Evolutionary conservation across 1,140 invertebrate genomes (phyloP).

Genomic region (Grapholita molesta): DNA sequence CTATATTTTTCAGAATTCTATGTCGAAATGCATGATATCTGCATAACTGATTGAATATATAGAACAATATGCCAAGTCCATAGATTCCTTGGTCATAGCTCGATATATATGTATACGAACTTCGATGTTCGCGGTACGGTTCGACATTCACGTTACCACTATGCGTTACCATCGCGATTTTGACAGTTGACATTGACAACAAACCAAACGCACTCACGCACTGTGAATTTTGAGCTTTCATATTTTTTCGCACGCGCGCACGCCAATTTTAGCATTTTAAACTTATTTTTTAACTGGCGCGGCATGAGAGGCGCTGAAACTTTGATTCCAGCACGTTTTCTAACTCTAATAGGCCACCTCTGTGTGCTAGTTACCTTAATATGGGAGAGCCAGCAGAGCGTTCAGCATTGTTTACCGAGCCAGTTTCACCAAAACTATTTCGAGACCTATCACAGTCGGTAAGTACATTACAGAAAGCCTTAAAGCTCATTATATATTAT

Average conservation of each 20-base stretch:
- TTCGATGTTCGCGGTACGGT: not conserved
- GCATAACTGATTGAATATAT: too few relatives aligned
- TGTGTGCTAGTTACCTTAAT: conserved; percentile 75
- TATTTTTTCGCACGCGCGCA: not conserved
- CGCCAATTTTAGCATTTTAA: not conserved
- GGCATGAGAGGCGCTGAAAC: conserved; percentile 68
- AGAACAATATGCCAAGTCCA: too few relatives aligned
- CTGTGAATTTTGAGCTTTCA: not conserved
- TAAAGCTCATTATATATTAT: not conserved
- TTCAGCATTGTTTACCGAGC: conserved; percentile 73
- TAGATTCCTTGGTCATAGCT: too few relatives aligned
- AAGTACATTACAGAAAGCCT: conserved; percentile 42
- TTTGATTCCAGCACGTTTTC: conserved; percentile 78
- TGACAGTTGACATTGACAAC: conserved; percentile 10
- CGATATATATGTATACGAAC: too few relatives aligned
- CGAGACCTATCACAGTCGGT: conserved; percentile 76
- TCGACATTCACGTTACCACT: not conserved
- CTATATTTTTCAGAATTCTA: too few relatives aligned
- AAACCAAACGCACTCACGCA: not conserved
- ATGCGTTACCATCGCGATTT: conserved; percentile 7
- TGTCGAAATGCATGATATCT: too few relatives aligned
- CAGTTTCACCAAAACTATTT: conserved; percentile 59
- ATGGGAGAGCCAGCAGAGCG: conserved; percentile 78
- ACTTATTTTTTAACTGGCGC: conserved; percentile 7
- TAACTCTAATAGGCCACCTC: conserved; percentile 78